Evolutionary conservation across 2,888 invertebrate genomes (phyloP), one percentile per base, ranked within the genome.

Genomic region (Epirrhoe tristata): DNA sequence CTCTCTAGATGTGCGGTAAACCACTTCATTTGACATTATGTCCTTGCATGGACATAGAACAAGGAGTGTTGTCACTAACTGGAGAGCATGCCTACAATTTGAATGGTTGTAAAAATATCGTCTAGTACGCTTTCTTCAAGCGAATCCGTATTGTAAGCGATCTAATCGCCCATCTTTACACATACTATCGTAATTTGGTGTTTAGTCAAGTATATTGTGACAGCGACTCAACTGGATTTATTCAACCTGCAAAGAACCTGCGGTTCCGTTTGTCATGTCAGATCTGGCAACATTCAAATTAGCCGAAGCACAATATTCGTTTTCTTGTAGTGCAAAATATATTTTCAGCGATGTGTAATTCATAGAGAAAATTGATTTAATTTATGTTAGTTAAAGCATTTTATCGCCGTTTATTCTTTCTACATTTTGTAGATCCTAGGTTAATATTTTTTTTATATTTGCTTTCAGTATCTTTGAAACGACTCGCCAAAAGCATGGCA

Each of bases 251-350:
- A n/a, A n/a, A n/a, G n/a, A n/a, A n/a, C n/a, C n/a, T 24, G 24
- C 3, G 24, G 24, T 24, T 24, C 24, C 24, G 24, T 1, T 24
- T 2, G 24, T 24, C 24, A 3, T 24, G 3, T 24, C 24, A 24
- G 24, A 24, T 24, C 24, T 24, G 24, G 24, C 24, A 24, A 24
- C 24, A 24, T 3, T 3, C 24, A 24, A 24, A 24, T 24, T 24
- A 24, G 24, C 3, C 24, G 24, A 24, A 24, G 24, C 24, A 24
- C 24, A 24, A 24, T 1, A 65, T 74, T 75, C 2, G 53, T 58
- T 60, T 67, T 55, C 74, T 77, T 76, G 66, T 74, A 73, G 72
- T 77, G 77, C 74, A 5, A 10, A 7, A 77, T 71, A 74, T 71
- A 62, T 67, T 62, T 54, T 68, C 56, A 50, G 16, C 34, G 67